Evolutionary conservation across 2,888 invertebrate species (phyloP).

Genomic region (Merodon equestris): DNA sequence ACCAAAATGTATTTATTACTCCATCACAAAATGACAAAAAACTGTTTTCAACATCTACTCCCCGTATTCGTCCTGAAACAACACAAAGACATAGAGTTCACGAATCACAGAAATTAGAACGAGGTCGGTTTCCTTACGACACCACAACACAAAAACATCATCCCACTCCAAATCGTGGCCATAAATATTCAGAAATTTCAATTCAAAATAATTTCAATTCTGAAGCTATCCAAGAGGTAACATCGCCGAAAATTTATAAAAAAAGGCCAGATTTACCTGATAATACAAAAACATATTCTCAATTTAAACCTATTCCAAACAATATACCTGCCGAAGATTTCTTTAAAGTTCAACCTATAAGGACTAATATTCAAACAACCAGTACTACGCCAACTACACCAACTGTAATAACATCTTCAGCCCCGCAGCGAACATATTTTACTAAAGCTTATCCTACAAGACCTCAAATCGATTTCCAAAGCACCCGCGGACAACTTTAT

Average conservation of each 20-base stretch:
- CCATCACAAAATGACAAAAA: conserved; percentile 68
- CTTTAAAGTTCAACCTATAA: conserved; percentile 72
- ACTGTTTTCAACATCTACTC: conserved; percentile 57
- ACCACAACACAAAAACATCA: conserved; percentile 71
- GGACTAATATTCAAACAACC: conserved; percentile 76
- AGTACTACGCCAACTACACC: conserved; percentile 79
- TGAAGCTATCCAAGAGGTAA: conserved; percentile 76
- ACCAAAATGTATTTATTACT: conserved; percentile 71
- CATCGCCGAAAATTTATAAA: conserved; percentile 74
- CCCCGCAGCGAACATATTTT: conserved; percentile 72
- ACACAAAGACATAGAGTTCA: conserved; percentile 58
- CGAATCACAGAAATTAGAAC: conserved; percentile 53
- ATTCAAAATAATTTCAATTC: conserved; percentile 71
- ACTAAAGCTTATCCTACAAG: conserved; percentile 72
- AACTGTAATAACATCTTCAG: conserved; percentile 78
- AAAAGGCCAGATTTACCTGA: conserved; percentile 73
- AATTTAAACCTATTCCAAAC: conserved; percentile 74
- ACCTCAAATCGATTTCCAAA: conserved; percentile 75
- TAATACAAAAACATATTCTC: conserved; percentile 73
- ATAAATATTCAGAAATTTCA: conserved; percentile 74
- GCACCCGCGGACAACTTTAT: conserved; percentile 75
- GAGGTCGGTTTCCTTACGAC: conserved; percentile 70
- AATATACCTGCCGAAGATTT: conserved; percentile 77
- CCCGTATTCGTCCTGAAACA: conserved; percentile 31
- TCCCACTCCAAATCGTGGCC: conserved; percentile 72